These are phyloP conservation scores for Drosophila antonietae DNA, from an alignment of 2,888 invertebrate genomes.

Conservation along the genomic window DNA sequence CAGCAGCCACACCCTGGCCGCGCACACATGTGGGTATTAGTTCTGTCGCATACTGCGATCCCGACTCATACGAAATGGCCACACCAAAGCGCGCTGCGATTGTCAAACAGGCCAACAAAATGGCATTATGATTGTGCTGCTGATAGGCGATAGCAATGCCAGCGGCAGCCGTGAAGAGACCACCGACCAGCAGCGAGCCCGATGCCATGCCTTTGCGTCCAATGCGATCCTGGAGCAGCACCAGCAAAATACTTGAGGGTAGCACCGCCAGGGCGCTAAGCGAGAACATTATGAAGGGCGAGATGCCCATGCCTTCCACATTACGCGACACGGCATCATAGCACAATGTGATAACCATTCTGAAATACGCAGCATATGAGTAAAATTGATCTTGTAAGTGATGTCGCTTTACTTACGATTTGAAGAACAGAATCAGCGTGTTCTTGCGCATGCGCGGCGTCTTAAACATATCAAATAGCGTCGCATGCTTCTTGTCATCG, in stretches of 20 bases:
- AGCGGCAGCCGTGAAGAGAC: conserved; percentile 85
- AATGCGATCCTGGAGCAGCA: conserved; percentile 83
- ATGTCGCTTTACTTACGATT: conserved; percentile 85
- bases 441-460: conserved; percentile 86
- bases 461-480: conserved; percentile 85
- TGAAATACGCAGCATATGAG: conserved; percentile 64
- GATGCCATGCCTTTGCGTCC: conserved; percentile 87
- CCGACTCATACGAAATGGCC: conserved; percentile 88
- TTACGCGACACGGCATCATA: conserved; percentile 87
- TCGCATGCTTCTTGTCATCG: conserved; percentile 80
- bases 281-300: conserved; percentile 86
- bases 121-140: conserved; percentile 83
- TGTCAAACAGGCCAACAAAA: conserved; percentile 85
- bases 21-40: conserved; percentile 88
- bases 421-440: conserved; percentile 86
- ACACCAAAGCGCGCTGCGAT: conserved; percentile 87
- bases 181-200: conserved; percentile 86
- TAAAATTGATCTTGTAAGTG: too few relatives aligned
- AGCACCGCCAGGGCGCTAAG: conserved; percentile 86
- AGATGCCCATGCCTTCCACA: conserved; percentile 86
- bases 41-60: conserved; percentile 88
- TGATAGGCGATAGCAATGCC: conserved; percentile 85
- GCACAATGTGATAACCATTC: conserved; percentile 87
- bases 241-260: conserved; percentile 85
- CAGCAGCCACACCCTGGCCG: conserved; percentile 87